These are phyloP conservation scores for Sipha flava DNA, from an alignment of 1,140 invertebrate species.

Conservation along the genomic window DNA sequence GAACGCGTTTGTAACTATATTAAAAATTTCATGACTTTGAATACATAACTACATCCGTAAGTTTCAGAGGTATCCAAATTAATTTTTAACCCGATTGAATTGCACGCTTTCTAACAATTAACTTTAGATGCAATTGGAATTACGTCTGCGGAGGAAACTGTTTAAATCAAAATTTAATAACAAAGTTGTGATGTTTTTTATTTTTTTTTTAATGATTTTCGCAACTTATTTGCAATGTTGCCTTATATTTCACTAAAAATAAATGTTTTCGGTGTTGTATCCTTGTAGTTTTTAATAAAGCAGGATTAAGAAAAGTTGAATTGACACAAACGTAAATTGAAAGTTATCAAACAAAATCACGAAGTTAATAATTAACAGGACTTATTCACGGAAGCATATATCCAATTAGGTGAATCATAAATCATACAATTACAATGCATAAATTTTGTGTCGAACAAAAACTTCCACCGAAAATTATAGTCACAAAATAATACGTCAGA, in stretches of 20 bases:
- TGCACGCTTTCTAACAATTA: not conserved
- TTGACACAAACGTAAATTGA: not conserved
- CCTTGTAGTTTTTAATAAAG: not conserved
- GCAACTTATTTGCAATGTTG: not conserved
- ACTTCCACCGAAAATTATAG: too few relatives aligned
- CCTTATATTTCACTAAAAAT: too few relatives aligned
- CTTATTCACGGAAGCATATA: not conserved
- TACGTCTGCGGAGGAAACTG: not conserved
- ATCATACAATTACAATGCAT: not conserved
- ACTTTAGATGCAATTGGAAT: not conserved
- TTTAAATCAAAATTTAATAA: not conserved
- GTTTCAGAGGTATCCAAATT: not conserved
- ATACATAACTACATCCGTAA: too few relatives aligned
- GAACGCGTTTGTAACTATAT: too few relatives aligned
- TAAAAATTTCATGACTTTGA: too few relatives aligned
- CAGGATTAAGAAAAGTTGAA: constrained; percentile 1
- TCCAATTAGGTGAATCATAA: not conserved
- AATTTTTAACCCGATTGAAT: not conserved
- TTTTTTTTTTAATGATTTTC: not conserved
- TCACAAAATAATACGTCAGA: too few relatives aligned
- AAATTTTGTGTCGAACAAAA: not conserved
- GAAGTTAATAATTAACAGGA: not conserved
- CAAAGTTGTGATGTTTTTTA: not conserved
- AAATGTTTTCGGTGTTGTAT: not conserved
- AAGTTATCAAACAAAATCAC: not conserved